Percentiles rank a stretch among this genome's conserved stretches.
phyloP scores from a whole-genome alignment of 2,797 vertebrate species.

The Antennarius maculatus region DNA sequence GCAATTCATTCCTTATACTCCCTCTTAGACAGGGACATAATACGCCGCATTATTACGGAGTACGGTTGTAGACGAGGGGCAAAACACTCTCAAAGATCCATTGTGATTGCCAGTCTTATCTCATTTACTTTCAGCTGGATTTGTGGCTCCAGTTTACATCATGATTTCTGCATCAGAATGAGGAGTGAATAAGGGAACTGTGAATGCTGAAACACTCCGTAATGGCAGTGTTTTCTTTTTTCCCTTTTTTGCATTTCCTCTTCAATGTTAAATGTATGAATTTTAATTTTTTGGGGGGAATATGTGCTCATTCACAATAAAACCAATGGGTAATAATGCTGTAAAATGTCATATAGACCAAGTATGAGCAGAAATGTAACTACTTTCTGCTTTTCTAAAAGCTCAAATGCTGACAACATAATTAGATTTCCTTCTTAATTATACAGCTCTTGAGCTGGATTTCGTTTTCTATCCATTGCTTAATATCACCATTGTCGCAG shows the following conservation, averaged over 20 bases:
- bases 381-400: slow-evolving; percentile 6
- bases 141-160: slow-evolving; percentile 59
- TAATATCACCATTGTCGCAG: not conserved
- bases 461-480: not conserved
- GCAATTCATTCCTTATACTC: slow-evolving; percentile 70
- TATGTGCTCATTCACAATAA: slow-evolving; percentile 26
- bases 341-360: slow-evolving; percentile 6
- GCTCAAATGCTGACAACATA: slow-evolving; percentile 8
- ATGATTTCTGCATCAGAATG: slow-evolving; percentile 57
- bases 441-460: not conserved
- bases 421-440: slow-evolving; percentile 14
- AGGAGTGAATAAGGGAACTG: slow-evolving; percentile 46
- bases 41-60: slow-evolving; percentile 70
- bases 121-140: slow-evolving; percentile 66
- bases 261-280: slow-evolving; percentile 44
- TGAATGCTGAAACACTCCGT: slow-evolving; percentile 60
- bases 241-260: slow-evolving; percentile 16
- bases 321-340: slow-evolving; percentile 14
- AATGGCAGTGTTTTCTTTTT: slow-evolving; percentile 44
- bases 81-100: slow-evolving; percentile 71
- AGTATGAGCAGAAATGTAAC: slow-evolving; percentile 1
- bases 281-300: not conserved
- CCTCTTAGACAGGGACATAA: slow-evolving; percentile 69
- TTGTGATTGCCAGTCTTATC: slow-evolving; percentile 70
- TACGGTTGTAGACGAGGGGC: slow-evolving; percentile 70